These are phyloP conservation scores for Plagiodera versicolora DNA, from an alignment of 2,888 invertebrate genomes.

Conservation along the genomic window DNA sequence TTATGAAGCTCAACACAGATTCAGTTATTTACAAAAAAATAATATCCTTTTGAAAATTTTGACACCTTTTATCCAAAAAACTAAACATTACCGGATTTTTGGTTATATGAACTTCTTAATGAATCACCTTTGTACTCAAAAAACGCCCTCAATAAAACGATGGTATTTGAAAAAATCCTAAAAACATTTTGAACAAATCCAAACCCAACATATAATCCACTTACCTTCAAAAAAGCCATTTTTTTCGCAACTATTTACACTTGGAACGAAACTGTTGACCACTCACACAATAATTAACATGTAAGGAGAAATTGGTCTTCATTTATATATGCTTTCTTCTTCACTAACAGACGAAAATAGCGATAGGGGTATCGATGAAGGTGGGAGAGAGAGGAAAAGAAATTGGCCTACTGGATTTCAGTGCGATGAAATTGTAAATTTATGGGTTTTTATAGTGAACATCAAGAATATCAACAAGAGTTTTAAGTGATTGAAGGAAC, in stretches of 20 bases:
- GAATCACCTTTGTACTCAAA: no score
- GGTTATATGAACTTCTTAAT: no score
- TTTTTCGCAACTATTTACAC: slow-evolving; percentile 5
- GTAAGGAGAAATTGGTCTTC: slow-evolving; percentile 47
- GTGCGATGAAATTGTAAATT: slow-evolving; percentile 1
- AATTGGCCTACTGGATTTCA: slow-evolving; percentile 43
- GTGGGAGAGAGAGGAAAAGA: slow-evolving; percentile 44
- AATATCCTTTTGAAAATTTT: not conserved
- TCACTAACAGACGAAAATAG: slow-evolving; percentile 36
- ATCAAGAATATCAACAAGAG: not conserved
- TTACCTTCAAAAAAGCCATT: slow-evolving; percentile 35
- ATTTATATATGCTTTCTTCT: slow-evolving; percentile 51
- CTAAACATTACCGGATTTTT: no score
- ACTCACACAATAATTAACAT: slow-evolving; percentile 38
- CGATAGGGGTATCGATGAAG: slow-evolving; percentile 22
- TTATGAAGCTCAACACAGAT: no score
- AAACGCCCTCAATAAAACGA: no score
- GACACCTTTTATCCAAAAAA: not conserved
- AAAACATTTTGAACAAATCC: not conserved
- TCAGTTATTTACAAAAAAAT: not conserved
- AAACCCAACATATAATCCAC: slow-evolving; percentile 5
- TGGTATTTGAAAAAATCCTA: not conserved
- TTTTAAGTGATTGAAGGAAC: not conserved
- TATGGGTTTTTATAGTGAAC: slow-evolving; percentile 1
- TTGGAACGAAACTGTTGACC: slow-evolving; percentile 22